Evolutionary conservation across 2,888 invertebrate genomes (phyloP), one percentile per base, ranked within the genome.

Genomic region (Drosophila acutilabella): DNA sequence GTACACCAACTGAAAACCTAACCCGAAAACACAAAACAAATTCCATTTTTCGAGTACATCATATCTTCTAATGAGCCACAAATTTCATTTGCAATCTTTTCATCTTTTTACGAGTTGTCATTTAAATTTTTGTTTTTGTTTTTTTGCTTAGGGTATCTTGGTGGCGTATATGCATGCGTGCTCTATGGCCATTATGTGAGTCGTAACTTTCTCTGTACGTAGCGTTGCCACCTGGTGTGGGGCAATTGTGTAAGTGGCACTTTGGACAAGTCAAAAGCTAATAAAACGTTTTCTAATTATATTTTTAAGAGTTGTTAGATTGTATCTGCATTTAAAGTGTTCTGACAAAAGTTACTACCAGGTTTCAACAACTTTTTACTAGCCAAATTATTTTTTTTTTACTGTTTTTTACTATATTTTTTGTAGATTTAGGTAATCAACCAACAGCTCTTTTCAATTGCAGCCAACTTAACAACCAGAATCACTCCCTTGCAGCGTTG

Each of bases 41-140:
- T 30, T 30, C 30, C n/a, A 33, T 18, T 4, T 50, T 50, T 30
- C 33, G 13, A 13, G 33, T 20, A 53, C 45, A 47, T 58, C 16
- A 45, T 47, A 23, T 23, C 23, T 57, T 45, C 57, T 57, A 54
- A 56, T 56, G 44, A 56, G 36, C 54, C 54, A 56, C 54, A 36
- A 56, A 44, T 44, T 56, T 58, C 38, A 58, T 47, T 58, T 40
- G 38, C 38, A 48, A 57, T 33, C 54, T 54, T 44, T 26, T n/a
- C 42, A 38, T 54, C 33, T 20, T 33, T 33, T 18, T 48, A 6
- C 48, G 18, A 33, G 30, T 48, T 36, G 13, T 36, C 36, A 36
- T 36, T 36, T 36, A 11, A 36, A 8, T 36, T 36, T 5, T 13
- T 13, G 14, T 47, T 23, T 26, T 4, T 13, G 2, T 18, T 18